Base-by-base conservation (phyloP, 2,113 vertebrate species). In the Antechinus flavipes region DNA sequence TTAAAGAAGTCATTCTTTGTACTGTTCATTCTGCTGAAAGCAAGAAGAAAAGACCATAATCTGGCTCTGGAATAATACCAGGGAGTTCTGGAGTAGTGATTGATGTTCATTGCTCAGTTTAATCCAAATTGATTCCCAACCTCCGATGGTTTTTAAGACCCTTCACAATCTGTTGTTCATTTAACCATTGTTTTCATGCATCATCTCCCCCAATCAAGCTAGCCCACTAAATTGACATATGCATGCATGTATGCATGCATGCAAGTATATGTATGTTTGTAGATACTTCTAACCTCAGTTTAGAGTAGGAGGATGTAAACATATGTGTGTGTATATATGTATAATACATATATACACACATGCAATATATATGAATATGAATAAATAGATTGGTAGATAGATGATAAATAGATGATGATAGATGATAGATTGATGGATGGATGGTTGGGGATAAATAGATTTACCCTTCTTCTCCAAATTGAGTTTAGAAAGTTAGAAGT, bases 11-110 rank as follows among this genome's bases (percentile, higher is more conserved):
- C 49, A 27, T 53, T 54, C 94, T 91, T 96, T 93, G 89, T 94
- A 95, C 89, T 49, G 54, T 91, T 93, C 89, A n/a, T 92, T 94
- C 90, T 93, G 47, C 91, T 2, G 8, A 91, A 97, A 96, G 94
- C 68, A 89, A 95, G 90, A 49, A 96, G 61, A 68, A 16, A 35
- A 92, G 49, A 93, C 55, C 53, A 94, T 94, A 95, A 91, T 89
- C 49, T 90, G 52, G 47, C 42, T 93, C 94, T 11, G 90, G 90
- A 61, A 96, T 54, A 93, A n/a, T 6, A 95, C 50, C 54, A 14
- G 12, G 54, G 91, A 95, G 52, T 90, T 26, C 90, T 90, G 54
- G 94, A 94, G 52, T 92, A 54, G 49, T 5, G 8, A 30, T 53
- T 91, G 92, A 42, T 24, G 19, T 90, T 90, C n/a, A 84, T 94